Evolutionary conservation across 2,113 vertebrate species (phyloP), one percentile per base, ranked within the genome.

Genomic region (Sterrhoptilus dennistouni): DNA sequence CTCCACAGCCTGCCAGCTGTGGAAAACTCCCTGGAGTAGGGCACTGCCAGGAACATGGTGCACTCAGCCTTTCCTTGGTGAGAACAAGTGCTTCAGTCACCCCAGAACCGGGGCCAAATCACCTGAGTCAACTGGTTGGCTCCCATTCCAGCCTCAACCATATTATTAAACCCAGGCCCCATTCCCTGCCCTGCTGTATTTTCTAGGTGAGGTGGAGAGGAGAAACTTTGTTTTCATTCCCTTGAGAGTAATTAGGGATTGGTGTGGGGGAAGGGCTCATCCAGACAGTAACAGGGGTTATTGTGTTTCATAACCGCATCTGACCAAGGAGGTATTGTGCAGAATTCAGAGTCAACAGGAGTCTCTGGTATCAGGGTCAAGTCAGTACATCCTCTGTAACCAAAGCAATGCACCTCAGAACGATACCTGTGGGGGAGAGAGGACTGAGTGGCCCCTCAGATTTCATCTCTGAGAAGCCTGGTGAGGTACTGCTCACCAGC

Each of bases 251-350:
- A 83, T 95, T 89, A 83, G 65, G 90, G 75, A 61, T 44, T 64
- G 61, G 45, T 33, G 64, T 19, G 9, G 27, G 50, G 81, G 79
- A 78, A 91, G 75, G 69, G 64, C 87, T 92, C 45, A 71, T n/a
- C 25, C 45, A 54, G 79, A 57, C 22, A 6, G 50, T 19, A 89
- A 25, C n/a, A 56, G 95, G 91, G 61, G 50, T 69, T 90, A 95
- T 94, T 87, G 31, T 28, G 44, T 95, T 95, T 96, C 92, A 94
- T 87, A 96, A 94, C 66, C 22, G 45, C 65, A 69, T 76, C 59
- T 49, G 65, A 76, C 63, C 65, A 29, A 61, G 78, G 64, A 40
- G 66, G 75, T 17, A 11, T 21, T 90, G 79, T 6, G 2, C 11
- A 44, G 76, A 82, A 81, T 83, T 71, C 57, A 28, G 69, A 87